Conservation (phyloP, 2,113 vertebrate species). For the Pygoscelis antarcticus region DNA sequence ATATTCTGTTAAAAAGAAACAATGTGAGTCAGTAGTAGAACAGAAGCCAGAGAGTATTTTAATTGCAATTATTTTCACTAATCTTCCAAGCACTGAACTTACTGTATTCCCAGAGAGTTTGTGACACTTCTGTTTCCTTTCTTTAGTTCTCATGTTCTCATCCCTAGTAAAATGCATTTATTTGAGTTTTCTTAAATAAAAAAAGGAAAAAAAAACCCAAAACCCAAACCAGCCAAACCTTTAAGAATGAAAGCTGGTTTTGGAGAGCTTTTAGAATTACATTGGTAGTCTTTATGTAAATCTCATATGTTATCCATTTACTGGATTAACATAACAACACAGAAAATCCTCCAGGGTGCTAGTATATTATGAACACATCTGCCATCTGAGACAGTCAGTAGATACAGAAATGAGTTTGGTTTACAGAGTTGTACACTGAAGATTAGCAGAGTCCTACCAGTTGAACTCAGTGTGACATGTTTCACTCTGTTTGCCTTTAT, state of each 20-base stretch:
- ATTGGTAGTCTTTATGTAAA: background rate
- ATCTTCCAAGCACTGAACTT: background rate
- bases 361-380: background rate
- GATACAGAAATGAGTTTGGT: background rate
- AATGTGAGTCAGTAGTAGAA: background rate
- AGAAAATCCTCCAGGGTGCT: background rate
- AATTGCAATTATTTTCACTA: background rate
- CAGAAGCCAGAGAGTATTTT: background rate
- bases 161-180: background rate
- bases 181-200: background rate
- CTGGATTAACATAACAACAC: slow-evolving; percentile 14
- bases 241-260: background rate
- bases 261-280: background rate
- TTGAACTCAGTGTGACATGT: background rate
- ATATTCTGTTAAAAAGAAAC: background rate
- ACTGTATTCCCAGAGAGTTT: background rate
- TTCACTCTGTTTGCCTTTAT: background rate
- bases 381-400: background rate
- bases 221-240: background rate
- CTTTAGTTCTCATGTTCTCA: background rate
- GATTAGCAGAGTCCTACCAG: background rate
- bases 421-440: background rate
- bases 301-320: background rate
- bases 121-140: background rate
- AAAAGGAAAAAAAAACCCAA: rapidly evolving